Conservation (phyloP, 2,888 invertebrate species). For the Alloscopus bannaensis region DNA sequence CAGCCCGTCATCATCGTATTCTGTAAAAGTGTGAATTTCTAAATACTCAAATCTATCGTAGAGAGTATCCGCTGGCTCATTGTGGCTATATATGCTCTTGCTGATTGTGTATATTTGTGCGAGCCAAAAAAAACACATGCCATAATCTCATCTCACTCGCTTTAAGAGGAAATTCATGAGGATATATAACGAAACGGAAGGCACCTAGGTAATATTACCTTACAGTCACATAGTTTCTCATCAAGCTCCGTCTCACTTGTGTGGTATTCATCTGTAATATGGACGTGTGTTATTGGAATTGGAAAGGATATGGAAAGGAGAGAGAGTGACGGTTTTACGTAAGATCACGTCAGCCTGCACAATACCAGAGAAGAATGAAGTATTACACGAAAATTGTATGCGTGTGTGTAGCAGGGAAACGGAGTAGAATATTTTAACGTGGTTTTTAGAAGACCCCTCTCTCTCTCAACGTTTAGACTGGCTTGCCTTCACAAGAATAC, state of each 20-base stretch:
- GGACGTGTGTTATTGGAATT: not conserved
- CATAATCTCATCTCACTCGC: too few relatives aligned
- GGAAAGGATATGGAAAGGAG: not conserved
- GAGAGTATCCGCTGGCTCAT: too few relatives aligned
- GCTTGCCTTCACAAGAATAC: constrained; percentile 7
- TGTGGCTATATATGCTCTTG: too few relatives aligned
- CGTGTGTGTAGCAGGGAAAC: not conserved
- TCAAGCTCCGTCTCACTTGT: not conserved
- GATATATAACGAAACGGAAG: too few relatives aligned
- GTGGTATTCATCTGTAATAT: not conserved
- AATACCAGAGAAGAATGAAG: not conserved
- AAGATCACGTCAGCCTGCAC: not conserved
- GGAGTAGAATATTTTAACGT: not conserved
- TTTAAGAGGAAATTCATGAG: too few relatives aligned
- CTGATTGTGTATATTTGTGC: too few relatives aligned
- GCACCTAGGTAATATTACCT: too few relatives aligned
- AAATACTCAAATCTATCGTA: too few relatives aligned
- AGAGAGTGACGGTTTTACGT: not conserved
- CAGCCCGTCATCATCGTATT: too few relatives aligned
- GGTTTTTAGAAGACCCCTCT: constrained; percentile 14
- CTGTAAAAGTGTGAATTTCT: too few relatives aligned
- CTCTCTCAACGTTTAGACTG: not conserved
- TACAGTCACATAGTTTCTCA: not conserved
- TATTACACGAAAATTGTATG: not conserved
- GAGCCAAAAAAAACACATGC: too few relatives aligned